phyloP scores from a whole-genome alignment of 2,113 vertebrate genomes.

The Mola mola region DNA sequence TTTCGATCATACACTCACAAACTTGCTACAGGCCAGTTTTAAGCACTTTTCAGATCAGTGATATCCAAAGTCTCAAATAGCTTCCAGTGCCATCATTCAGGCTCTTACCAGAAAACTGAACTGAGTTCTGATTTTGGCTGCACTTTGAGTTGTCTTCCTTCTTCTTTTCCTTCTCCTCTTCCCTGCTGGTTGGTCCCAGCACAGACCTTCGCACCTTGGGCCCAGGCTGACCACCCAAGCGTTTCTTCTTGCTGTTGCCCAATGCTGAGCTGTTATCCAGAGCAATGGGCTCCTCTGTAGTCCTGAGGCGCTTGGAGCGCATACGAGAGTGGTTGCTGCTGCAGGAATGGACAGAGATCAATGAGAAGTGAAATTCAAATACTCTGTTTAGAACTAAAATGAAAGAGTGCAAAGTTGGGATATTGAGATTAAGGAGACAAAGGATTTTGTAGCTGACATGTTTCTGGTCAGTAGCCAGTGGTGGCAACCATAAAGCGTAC shows the following conservation, averaged over 20 bases:
- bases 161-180: constrained; percentile 61
- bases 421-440: constrained; percentile 4
- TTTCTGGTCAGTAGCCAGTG: neutral
- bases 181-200: constrained; percentile 38
- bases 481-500: too few species aligned
- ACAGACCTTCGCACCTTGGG: constrained; percentile 62
- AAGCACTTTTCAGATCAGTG: neutral
- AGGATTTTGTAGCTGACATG: neutral
- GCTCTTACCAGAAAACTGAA: constrained; percentile 69
- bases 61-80: constrained; percentile 7
- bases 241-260: constrained; percentile 67
- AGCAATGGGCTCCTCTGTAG: constrained; percentile 79
- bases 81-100: constrained; percentile 9
- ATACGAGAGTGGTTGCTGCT: constrained; percentile 83
- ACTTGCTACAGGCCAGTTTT: neutral
- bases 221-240: constrained; percentile 41
- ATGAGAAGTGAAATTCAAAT: constrained; percentile 4
- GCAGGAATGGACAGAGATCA: constrained; percentile 1
- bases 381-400: neutral
- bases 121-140: constrained; percentile 51
- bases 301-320: constrained; percentile 90
- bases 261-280: constrained; percentile 64
- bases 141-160: constrained; percentile 56
- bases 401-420: constrained; percentile 1
- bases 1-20: neutral